These are phyloP conservation scores for Rhingia campestris DNA, from an alignment of 2,888 invertebrate genomes.

Conservation along the genomic window DNA sequence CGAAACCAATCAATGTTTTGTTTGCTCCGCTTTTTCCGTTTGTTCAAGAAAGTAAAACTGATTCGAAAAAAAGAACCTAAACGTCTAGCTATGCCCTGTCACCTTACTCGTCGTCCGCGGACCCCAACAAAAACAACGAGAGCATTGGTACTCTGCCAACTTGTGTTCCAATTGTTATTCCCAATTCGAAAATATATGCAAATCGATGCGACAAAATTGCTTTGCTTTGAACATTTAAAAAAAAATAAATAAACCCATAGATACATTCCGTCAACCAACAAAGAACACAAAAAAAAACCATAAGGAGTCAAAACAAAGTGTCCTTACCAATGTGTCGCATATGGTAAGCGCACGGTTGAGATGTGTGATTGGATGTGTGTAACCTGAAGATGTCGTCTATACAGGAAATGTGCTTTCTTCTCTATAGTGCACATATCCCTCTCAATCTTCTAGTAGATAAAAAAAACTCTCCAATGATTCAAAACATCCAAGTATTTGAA, in stretches of 20 bases:
- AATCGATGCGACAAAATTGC: constrained; percentile 71
- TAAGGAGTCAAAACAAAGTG: constrained; percentile 18
- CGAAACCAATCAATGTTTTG: constrained; percentile 39
- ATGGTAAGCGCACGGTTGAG: constrained; percentile 5
- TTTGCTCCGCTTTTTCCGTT: constrained; percentile 25
- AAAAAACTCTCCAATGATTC: constrained; percentile 39
- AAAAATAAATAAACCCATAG: background rate
- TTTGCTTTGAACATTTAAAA: constrained; percentile 44
- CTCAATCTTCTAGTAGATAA: constrained; percentile 4
- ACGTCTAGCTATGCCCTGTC: constrained; percentile 48
- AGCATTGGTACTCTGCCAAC: constrained; percentile 64
- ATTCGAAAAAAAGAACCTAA: constrained; percentile 25
- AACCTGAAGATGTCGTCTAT: constrained; percentile 39
- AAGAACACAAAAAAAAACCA: background rate
- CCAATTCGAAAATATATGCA: constrained; percentile 59
- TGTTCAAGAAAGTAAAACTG: constrained; percentile 60
- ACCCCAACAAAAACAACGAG: constrained; percentile 16
- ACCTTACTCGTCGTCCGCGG: constrained; percentile 26
- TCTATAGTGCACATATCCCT: constrained; percentile 33
- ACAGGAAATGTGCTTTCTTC: constrained; percentile 37
- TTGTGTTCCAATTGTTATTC: constrained; percentile 61
- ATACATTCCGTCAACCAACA: background rate
- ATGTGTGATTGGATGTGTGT: constrained; percentile 37
- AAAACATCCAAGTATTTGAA: constrained; percentile 35
- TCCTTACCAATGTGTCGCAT: constrained; percentile 39